A percentile compares a stretch with the other conserved stretches of the same genome.
Conservation (phyloP, 2,888 invertebrate genomes). For the Conus canariensis region DNA sequence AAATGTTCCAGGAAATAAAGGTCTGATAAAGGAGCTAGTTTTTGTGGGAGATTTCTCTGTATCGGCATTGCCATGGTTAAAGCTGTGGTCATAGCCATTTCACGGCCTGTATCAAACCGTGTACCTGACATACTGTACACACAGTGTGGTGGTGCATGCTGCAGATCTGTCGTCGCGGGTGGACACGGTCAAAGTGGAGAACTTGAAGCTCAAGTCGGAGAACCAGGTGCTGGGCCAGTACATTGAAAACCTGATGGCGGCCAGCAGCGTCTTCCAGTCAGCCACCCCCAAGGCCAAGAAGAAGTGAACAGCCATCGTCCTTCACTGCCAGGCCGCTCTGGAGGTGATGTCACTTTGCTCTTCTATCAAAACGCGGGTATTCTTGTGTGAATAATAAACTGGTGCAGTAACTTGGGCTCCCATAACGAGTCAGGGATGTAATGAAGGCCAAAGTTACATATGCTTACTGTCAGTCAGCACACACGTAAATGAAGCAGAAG, state of each 20-base stretch:
- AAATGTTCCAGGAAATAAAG: too few relatives aligned
- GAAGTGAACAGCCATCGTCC: conserved; percentile 60
- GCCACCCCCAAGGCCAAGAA: conserved; percentile 77
- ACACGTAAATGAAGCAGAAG: too few relatives aligned
- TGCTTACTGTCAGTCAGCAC: too few relatives aligned
- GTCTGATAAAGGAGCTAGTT: too few relatives aligned
- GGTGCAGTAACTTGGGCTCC: neutral
- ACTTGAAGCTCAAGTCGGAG: conserved; percentile 96
- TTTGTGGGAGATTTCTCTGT: too few relatives aligned
- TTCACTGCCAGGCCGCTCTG: neutral
- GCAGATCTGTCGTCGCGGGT: conserved; percentile 97
- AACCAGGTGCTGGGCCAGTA: conserved; percentile 99
- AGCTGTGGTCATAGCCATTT: too few relatives aligned
- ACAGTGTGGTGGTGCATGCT: neutral
- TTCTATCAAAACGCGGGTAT: too few relatives aligned
- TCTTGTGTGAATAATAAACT: neutral
- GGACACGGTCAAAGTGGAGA: conserved; percentile 99
- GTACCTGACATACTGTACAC: too few relatives aligned
- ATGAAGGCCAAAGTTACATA: too few relatives aligned
- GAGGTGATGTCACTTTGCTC: too few relatives aligned
- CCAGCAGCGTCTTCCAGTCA: conserved; percentile 94
- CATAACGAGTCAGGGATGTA: neutral
- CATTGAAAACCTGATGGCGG: conserved; percentile 99
- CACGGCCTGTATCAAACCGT: too few relatives aligned
- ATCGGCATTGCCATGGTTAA: too few relatives aligned